phyloP scores from a whole-genome alignment of 2,113 vertebrate species.

The Casuarius casuarius region DNA sequence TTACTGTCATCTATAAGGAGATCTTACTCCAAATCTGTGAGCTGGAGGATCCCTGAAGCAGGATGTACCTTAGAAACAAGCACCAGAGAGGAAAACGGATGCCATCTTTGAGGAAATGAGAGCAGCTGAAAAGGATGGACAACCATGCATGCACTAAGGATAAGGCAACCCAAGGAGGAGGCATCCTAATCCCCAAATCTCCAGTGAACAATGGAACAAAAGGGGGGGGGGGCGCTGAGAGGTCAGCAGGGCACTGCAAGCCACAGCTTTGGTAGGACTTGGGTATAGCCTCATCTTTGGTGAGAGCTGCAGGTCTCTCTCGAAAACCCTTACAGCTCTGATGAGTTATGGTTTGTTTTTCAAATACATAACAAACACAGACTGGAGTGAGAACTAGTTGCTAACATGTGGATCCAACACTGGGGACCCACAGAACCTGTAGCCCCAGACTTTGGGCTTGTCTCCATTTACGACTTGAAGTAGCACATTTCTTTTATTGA shows the following conservation, averaged over 20 bases:
- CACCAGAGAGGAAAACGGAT: background rate
- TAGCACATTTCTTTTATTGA: background rate
- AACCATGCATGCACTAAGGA: background rate
- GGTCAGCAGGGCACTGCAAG: background rate
- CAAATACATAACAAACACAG: background rate
- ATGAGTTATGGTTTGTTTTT: background rate
- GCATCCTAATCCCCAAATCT: background rate
- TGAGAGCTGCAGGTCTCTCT: background rate
- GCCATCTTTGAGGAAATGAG: background rate
- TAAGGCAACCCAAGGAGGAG: background rate
- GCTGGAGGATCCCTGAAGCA: background rate
- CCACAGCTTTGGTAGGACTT: background rate
- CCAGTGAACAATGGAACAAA: background rate
- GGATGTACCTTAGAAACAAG: background rate
- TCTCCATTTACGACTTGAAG: background rate
- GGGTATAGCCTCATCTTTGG: background rate
- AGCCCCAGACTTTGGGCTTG: background rate
- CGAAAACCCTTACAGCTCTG: background rate
- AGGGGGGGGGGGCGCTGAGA: background rate
- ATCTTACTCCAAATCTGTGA: background rate
- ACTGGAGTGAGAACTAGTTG: background rate
- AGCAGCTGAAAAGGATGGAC: background rate
- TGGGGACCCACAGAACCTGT: rapidly evolving
- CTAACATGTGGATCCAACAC: rapidly evolving
- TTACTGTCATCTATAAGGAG: background rate